phyloP scores from a whole-genome alignment of 2,797 vertebrate genomes.

The Chelidonichthys spinosus region DNA sequence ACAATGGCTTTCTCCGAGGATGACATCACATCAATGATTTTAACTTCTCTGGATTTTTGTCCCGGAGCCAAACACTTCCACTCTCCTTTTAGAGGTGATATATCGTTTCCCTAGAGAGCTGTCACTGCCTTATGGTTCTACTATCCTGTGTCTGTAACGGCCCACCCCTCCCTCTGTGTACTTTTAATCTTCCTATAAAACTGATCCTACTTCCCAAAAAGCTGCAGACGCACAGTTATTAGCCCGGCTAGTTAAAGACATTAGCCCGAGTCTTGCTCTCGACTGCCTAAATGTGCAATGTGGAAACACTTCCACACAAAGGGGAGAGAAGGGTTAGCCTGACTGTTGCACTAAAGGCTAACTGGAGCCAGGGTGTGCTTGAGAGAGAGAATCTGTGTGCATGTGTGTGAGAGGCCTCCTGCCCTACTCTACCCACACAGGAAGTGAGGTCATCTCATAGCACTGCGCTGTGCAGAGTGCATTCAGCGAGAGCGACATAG shows the following conservation, averaged over 20 bases:
- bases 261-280: constrained; percentile 70
- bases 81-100: constrained; percentile 78
- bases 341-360: constrained; percentile 68
- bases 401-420: constrained; percentile 64
- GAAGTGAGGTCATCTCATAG: constrained; percentile 82
- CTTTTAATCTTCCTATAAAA: constrained; percentile 83
- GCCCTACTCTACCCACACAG: constrained; percentile 83
- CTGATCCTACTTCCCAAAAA: constrained; percentile 69
- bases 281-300: constrained; percentile 64
- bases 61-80: constrained; percentile 77
- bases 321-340: constrained; percentile 57
- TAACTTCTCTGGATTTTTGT: constrained; percentile 81
- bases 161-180: constrained; percentile 47
- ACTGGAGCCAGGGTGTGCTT: constrained; percentile 71
- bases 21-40: constrained; percentile 82
- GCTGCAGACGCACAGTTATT: constrained; percentile 73
- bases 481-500: constrained; percentile 71
- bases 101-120: constrained; percentile 81
- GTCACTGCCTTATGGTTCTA: constrained; percentile 77
- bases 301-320: constrained; percentile 62
- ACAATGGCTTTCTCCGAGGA: constrained; percentile 77
- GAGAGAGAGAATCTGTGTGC: constrained; percentile 46
- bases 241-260: constrained; percentile 75
- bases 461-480: constrained; percentile 68
- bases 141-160: constrained; percentile 69